Base-by-base conservation (phyloP, 2,888 invertebrate species). In the Drosophila conformis region DNA sequence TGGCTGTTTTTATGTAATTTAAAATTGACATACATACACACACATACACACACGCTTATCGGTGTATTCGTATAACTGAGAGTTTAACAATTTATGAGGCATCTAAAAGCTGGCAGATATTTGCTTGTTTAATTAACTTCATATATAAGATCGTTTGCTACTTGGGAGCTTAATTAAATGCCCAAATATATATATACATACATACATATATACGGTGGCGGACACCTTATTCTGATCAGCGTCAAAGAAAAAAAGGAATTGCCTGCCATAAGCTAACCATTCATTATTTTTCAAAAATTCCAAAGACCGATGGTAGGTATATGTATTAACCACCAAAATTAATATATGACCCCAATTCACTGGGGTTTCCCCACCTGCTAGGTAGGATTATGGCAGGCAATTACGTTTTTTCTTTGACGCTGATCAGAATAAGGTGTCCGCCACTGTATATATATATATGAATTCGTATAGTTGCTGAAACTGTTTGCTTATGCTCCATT, bases 41-140 rank as follows among this genome's bases (percentile, higher is more conserved):
- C 13, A 25, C 42, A 42, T 13, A 13, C 13, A 46, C 46, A 46
- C 4, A 18, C 21, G 7, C 21, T 21, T 13, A 46, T 21, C 21
- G 7, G 46, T 13, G 21, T 13, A 4, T 13, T 7, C 21, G 7
- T 7, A 7, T 7, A 4, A 46, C 25, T 25, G 8, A 46, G 15
- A 25, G 46, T 25, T 15, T 25, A 25, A 15, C 46, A 46, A 46
- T 46, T 46, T 46, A 46, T 15, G 25, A 13, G 54, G 36, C 70
- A 60, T 40, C 67, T 64, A 67, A 63, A 35, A 51, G 48, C 48
- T 60, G 64, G 58, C 56, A 54, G 68, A 64, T 60, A 58, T 54
- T 73, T 56, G 35, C 33, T 29, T 51, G 46, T 62, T 72, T 77
- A 78, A 77, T 77, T 77, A 78, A 78, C 78, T 78, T 77, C 59